A percentile compares a stretch with the other conserved stretches of the same genome.
Evolutionary conservation across 2,113 vertebrate genomes (phyloP).

Genomic region (Castor canadensis): DNA sequence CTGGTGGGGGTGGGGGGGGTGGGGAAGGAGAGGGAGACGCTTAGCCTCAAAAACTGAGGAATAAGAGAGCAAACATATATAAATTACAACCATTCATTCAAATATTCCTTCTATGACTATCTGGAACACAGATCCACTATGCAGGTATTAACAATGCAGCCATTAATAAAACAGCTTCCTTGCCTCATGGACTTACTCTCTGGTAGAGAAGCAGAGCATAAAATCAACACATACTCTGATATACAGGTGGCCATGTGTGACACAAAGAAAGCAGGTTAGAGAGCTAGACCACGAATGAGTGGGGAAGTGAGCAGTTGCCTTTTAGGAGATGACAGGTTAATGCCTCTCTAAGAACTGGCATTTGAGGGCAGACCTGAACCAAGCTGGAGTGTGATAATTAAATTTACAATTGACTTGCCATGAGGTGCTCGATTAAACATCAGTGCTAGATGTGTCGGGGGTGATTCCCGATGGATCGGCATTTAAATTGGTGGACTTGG

Average conservation of each 20-base stretch:
- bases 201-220: not conserved
- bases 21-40: fast-evolving
- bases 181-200: not conserved
- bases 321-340: not conserved
- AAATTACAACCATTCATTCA: not conserved
- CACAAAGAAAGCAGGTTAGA: not conserved
- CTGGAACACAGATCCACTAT: fast-evolving
- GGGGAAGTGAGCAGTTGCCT: not conserved
- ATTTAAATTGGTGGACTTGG: too few species aligned
- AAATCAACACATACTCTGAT: too few species aligned
- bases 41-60: not conserved
- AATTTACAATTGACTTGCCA: too few species aligned
- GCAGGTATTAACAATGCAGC: not conserved
- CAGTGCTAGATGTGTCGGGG: too few species aligned
- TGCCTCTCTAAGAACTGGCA: not conserved
- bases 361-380: too few species aligned
- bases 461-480: too few species aligned
- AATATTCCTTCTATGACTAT: not conserved
- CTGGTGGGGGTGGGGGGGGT: too few species aligned
- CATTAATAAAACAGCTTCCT: not conserved
- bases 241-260: not conserved
- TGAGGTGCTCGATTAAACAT: too few species aligned
- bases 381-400: not conserved
- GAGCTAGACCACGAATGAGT: not conserved
- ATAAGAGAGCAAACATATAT: fast-evolving